phyloP scores from a whole-genome alignment of 2,888 invertebrate genomes.

The Falcaria lacertinaria region DNA sequence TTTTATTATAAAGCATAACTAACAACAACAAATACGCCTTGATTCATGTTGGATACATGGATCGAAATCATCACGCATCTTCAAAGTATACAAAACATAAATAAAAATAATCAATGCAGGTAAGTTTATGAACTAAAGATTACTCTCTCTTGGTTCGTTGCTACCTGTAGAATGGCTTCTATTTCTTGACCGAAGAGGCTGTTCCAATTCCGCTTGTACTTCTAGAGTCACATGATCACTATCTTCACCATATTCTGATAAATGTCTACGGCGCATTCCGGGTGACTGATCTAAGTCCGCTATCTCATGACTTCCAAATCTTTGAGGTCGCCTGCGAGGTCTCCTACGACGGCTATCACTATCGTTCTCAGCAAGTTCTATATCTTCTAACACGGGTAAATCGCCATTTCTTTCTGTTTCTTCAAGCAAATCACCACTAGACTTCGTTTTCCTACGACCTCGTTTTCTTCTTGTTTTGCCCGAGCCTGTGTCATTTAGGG shows the following conservation, averaged over 20 bases:
- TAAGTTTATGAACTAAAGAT: constrained; percentile 14
- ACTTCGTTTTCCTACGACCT: constrained; percentile 72
- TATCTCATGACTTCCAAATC: constrained; percentile 70
- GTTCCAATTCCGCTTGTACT: constrained; percentile 54
- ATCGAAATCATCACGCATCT: too few relatives aligned
- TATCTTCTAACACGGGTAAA: constrained; percentile 48
- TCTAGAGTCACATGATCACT: constrained; percentile 45
- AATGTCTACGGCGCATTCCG: constrained; percentile 58
- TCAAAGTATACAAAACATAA: background rate
- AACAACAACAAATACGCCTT: too few relatives aligned
- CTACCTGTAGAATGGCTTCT: constrained; percentile 58
- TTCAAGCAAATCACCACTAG: constrained; percentile 70
- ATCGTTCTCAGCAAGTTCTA: constrained; percentile 47
- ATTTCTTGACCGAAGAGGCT: constrained; percentile 48
- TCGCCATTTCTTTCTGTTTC: constrained; percentile 69
- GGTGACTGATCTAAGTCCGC: constrained; percentile 67
- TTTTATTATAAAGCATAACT: too few relatives aligned
- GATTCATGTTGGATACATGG: too few relatives aligned
- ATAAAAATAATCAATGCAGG: background rate
- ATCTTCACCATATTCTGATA: constrained; percentile 54
- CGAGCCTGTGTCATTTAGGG: constrained; percentile 67
- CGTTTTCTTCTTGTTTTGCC: constrained; percentile 60
- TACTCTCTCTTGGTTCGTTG: constrained; percentile 69
- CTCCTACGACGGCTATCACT: constrained; percentile 34
- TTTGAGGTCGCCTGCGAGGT: constrained; percentile 42